Conservation (phyloP, 1,140 invertebrate genomes). For the Drosophila willistoni region DNA sequence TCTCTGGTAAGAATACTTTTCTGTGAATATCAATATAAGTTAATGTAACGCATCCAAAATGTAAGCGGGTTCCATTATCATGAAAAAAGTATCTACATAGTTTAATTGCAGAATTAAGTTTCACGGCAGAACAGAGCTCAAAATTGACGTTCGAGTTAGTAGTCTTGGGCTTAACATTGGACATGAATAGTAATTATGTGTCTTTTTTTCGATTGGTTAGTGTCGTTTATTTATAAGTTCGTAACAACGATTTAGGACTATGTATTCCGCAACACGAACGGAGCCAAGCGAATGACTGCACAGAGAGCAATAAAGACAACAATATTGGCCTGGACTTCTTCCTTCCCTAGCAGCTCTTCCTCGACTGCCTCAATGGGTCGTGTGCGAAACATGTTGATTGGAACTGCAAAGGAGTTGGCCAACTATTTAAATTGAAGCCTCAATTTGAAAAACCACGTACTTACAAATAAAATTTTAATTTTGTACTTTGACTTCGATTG, state of each 20-base stretch:
- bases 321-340: constrained; percentile 52
- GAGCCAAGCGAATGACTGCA: constrained; percentile 43
- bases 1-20: background rate
- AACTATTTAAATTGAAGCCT: background rate
- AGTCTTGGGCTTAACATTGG: too few species aligned
- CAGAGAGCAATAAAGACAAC: constrained; percentile 50
- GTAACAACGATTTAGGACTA: background rate
- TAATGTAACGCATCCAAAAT: background rate
- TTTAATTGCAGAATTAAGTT: too few species aligned
- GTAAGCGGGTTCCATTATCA: too few species aligned
- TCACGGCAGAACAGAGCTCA: too few species aligned
- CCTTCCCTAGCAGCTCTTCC: constrained; percentile 37
- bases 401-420: background rate
- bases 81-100: too few species aligned
- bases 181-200: too few species aligned
- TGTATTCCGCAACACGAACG: constrained; percentile 34
- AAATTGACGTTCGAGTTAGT: too few species aligned
- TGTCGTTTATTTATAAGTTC: background rate
- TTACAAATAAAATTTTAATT: constrained; percentile 12
- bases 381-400: constrained; percentile 53
- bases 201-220: too few species aligned
- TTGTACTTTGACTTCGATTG: background rate
- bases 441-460: background rate
- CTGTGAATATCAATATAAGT: background rate
- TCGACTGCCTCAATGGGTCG: constrained; percentile 26